Percentiles rank a stretch among this genome's conserved stretches.
Evolutionary conservation across 2,113 vertebrate species (phyloP).

Genomic region (Stictonetta naevosa): DNA sequence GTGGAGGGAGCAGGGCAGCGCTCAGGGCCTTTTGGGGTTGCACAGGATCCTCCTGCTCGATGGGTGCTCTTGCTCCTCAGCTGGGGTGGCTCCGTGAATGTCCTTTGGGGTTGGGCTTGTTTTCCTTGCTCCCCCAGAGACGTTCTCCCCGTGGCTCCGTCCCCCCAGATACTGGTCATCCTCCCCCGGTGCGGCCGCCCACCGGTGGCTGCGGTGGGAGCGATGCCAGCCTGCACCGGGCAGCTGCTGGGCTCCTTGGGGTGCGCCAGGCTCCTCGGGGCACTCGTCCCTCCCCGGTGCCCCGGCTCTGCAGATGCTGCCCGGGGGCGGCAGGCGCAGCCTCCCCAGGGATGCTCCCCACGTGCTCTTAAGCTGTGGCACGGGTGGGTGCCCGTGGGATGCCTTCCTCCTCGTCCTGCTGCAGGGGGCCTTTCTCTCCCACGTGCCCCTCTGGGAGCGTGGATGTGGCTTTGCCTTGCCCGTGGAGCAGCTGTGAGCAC

Average conservation of each 20-base stretch:
- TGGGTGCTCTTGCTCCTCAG: background rate
- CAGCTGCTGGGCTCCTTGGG: too few species aligned
- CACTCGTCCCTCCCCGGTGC: background rate
- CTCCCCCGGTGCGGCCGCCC: background rate
- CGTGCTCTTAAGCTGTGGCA: rapidly evolving
- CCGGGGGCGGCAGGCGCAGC: rapidly evolving
- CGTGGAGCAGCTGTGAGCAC: rapidly evolving
- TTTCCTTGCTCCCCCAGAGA: conserved; percentile 10
- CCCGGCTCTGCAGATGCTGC: rapidly evolving
- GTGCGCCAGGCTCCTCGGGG: too few species aligned
- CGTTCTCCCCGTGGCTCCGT: background rate
- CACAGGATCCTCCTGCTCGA: background rate
- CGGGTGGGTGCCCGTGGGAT: rapidly evolving
- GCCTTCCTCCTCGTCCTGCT: background rate
- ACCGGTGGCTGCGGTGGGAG: background rate
- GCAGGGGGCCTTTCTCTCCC: rapidly evolving
- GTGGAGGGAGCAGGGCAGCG: rapidly evolving
- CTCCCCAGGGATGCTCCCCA: background rate
- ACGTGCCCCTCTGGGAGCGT: rapidly evolving
- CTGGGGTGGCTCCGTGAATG: background rate
- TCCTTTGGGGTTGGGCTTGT: conserved; percentile 37
- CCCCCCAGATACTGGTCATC: background rate
- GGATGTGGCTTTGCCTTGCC: rapidly evolving
- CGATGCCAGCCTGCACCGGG: conserved; percentile 56
- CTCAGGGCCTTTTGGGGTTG: background rate